Conservation (phyloP, 2,113 vertebrate genomes). For the Ifrita kowaldi region DNA sequence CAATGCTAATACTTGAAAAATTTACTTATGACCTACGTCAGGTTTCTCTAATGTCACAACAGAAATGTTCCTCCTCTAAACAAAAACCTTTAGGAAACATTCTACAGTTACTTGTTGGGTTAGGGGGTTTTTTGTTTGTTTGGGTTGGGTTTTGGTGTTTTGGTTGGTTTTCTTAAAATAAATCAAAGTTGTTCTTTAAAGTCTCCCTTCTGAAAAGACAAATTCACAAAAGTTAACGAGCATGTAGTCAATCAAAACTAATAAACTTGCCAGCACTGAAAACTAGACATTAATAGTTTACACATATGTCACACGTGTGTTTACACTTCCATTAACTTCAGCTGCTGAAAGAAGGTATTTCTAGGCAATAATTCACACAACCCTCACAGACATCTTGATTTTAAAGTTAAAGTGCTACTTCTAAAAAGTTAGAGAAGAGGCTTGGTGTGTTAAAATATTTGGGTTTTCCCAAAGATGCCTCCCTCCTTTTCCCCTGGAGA, state of each 20-base stretch:
- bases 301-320: neutral
- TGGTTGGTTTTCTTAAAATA: neutral
- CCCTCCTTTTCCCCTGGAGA: neutral
- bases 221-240: neutral
- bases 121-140: neutral
- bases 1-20: slow-evolving; percentile 12
- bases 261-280: neutral
- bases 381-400: neutral
- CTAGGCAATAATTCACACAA: neutral
- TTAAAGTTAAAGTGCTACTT: neutral
- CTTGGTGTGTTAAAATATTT: neutral
- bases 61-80: neutral
- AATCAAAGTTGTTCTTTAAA: neutral
- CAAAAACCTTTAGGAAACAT: neutral
- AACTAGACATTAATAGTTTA: neutral
- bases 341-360: neutral
- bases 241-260: neutral
- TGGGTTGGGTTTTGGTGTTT: neutral
- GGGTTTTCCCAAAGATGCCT: neutral
- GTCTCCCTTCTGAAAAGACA: neutral
- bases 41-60: neutral
- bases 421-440: neutral
- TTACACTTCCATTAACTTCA: neutral
- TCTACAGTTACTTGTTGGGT: neutral
- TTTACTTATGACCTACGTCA: neutral